These are phyloP conservation scores for Andrena haemorrhoa DNA, from an alignment of 2,888 invertebrate species.

Conservation along the genomic window DNA sequence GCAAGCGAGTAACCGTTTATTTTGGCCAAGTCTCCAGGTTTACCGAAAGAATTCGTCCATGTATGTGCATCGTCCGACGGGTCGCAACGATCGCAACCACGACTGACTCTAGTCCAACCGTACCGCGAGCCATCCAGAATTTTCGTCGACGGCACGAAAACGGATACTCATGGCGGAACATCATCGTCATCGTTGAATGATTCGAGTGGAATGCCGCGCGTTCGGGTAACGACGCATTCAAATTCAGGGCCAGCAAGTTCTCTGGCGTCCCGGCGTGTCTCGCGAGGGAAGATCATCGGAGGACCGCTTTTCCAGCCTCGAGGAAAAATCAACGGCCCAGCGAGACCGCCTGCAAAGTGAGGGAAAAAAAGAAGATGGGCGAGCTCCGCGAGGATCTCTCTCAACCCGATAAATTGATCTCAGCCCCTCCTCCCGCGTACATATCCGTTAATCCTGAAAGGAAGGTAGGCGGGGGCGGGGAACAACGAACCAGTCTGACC, in stretches of 20 bases:
- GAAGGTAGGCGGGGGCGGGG: conserved; percentile 59
- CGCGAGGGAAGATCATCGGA: conserved; percentile 23
- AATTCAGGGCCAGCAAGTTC: conserved; percentile 23
- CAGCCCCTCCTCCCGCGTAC: conserved; percentile 65
- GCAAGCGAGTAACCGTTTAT: neutral
- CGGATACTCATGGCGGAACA: conserved; percentile 22
- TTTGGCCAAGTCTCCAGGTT: conserved; percentile 14
- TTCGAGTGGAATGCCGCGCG: conserved; percentile 46
- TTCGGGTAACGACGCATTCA: conserved; percentile 39
- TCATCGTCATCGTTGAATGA: conserved; percentile 26
- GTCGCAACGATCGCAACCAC: conserved; percentile 35
- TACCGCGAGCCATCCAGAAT: conserved; percentile 26
- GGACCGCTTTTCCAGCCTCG: conserved; percentile 16
- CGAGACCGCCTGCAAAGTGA: conserved; percentile 42
- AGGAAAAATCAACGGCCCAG: neutral
- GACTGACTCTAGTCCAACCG: conserved; percentile 66
- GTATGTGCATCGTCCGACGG: conserved; percentile 16
- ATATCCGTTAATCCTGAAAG: conserved; percentile 51
- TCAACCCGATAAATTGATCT: conserved; percentile 72
- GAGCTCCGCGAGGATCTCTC: conserved; percentile 56
- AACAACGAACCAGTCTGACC: conserved; percentile 71
- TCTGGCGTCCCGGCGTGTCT: conserved; percentile 37
- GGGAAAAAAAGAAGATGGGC: conserved; percentile 40
- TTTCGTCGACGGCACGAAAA: conserved; percentile 21
- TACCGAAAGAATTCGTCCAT: conserved; percentile 55